Base-by-base conservation (phyloP, 2,113 vertebrate species). In the Petroica traversi region DNA sequence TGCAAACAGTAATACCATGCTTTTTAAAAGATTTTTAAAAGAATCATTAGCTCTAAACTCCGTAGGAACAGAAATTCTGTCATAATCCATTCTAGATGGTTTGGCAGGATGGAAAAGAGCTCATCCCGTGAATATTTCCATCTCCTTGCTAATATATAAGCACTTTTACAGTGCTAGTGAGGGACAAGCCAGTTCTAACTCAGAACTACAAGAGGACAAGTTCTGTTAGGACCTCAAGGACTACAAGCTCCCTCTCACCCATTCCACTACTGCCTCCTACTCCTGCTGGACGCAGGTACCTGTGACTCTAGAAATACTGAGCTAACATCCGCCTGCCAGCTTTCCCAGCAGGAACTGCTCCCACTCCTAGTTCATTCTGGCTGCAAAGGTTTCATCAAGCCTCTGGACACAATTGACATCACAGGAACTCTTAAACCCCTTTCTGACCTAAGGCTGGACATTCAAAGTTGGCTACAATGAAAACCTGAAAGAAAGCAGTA, bases 51-150 rank as follows among this genome's bases (percentile, higher is more conserved):
- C n/a, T 87, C 9, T 78, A 81, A 72, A 8, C 9, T 68, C 40
- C 40, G 5, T 17, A 38, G 29, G 15, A 91, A 74, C 2, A 74
- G 28, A 81, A 74, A 66, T 49, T 49, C 20, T 15, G 0, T 38
- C 34, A 41, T 11, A 76, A 66, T 49, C 26, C 9, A 24, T 51
- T 73, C 14, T 46, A 18, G 33, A 12, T 24, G 52, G 20, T 77
- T 71, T 11, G 31, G 23, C 17, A 77, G 54, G 34, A 51, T 23
- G 19, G 40, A 68, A 80, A 57, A 49, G 1, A 52, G 49, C 6
- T 58, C 7, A 54, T 28, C 11, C 31, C 0, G 0, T 34, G 8
- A 41, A 41, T 48, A 40, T 1, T 2, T 54, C 25, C 34, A 33
- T 19, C 3, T 24, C 8, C 5, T 41, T 74, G 9, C 16, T 46